These are phyloP conservation scores for Apus apus DNA, from an alignment of 2,113 vertebrate genomes.

Conservation along the genomic window DNA sequence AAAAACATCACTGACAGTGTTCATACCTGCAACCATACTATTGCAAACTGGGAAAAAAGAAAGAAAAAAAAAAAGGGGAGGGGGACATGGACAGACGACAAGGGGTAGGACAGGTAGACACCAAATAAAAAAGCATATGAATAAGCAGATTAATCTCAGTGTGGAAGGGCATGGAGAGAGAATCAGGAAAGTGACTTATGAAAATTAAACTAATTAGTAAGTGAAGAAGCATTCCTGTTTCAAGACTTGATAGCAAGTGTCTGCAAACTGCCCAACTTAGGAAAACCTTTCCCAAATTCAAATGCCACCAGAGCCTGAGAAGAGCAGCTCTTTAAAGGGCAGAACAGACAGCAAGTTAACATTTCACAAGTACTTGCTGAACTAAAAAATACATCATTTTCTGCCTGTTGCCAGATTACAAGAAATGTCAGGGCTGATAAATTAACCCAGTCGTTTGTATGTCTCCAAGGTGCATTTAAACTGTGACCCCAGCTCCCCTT, in stretches of 20 bases:
- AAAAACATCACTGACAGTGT: background rate
- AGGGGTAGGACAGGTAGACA: no score
- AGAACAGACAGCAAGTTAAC: background rate
- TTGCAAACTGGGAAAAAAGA: background rate
- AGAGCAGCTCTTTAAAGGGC: background rate
- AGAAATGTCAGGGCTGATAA: background rate
- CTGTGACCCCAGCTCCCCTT: background rate
- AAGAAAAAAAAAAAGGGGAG: no score
- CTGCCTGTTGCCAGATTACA: background rate
- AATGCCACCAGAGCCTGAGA: background rate
- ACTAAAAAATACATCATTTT: background rate
- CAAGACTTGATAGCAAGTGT: background rate
- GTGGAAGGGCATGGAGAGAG: background rate
- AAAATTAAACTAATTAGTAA: background rate
- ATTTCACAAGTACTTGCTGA: background rate
- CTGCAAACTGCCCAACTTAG: background rate
- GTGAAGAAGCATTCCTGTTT: background rate
- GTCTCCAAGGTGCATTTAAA: background rate
- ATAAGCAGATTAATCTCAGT: background rate
- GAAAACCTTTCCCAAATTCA: constrained; percentile 7
- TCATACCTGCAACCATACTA: background rate
- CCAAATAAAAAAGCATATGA: background rate
- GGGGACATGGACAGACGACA: no score
- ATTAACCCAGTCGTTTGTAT: background rate
- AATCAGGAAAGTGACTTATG: background rate